phyloP scores from a whole-genome alignment of 2,113 vertebrate species.

The Petromus typicus region DNA sequence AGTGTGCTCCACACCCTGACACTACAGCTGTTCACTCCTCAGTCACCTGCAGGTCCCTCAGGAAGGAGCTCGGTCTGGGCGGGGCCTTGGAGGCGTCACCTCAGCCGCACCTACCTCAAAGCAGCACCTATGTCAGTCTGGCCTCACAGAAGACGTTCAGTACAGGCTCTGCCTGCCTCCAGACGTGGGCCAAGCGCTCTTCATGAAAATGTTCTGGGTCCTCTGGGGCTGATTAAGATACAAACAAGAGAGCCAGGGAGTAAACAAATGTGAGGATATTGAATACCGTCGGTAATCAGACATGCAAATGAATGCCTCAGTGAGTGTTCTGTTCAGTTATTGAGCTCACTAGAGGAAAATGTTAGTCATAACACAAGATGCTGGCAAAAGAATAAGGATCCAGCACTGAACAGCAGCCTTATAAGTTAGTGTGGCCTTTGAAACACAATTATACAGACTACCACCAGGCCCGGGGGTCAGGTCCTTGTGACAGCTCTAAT shows the following conservation, averaged over 20 bases:
- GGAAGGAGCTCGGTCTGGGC: not conserved
- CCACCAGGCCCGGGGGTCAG: too few species aligned
- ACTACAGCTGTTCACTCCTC: rapidly evolving
- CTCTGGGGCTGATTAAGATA: not conserved
- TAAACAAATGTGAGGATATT: not conserved
- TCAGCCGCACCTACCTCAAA: too few species aligned
- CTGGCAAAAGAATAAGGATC: not conserved
- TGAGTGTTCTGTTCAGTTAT: not conserved
- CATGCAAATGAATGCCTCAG: not conserved
- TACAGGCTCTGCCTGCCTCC: not conserved
- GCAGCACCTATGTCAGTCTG: not conserved
- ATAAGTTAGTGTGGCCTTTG: not conserved
- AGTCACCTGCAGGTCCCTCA: not conserved
- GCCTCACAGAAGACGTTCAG: not conserved
- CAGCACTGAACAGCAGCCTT: not conserved
- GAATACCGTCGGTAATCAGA: not conserved
- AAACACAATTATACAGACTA: not conserved
- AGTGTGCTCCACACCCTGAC: too few species aligned
- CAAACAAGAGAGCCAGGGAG: not conserved
- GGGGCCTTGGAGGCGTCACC: too few species aligned
- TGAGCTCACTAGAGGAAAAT: not conserved
- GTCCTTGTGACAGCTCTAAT: not conserved
- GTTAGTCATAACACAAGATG: not conserved
- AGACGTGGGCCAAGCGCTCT: not conserved
- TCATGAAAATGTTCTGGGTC: not conserved